A percentile compares a stretch with the other conserved stretches of the same genome.
Evolutionary conservation across 1,140 invertebrate species (phyloP).

Genomic region (Cryptotermes secundus): DNA sequence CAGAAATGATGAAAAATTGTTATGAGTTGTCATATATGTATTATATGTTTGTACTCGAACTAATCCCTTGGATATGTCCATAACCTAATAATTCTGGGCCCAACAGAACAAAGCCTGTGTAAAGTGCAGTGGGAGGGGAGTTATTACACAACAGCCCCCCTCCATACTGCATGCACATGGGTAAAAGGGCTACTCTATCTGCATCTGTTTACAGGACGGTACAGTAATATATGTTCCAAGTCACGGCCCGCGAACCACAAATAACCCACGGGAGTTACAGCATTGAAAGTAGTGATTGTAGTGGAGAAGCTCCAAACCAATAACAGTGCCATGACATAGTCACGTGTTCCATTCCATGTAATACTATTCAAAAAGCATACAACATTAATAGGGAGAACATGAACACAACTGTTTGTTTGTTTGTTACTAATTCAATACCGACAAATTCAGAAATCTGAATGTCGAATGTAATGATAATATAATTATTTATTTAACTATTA

Average conservation of each 20-base stretch:
- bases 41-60: background rate
- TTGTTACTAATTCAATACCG: no score
- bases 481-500: no score
- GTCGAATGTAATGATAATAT: no score
- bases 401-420: no score
- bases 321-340: background rate
- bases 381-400: no score
- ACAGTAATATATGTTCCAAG: background rate
- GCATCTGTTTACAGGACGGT: background rate
- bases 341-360: background rate
- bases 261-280: background rate
- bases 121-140: background rate
- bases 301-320: background rate
- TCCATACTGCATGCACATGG: background rate
- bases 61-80: background rate
- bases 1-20: conserved; percentile 14
- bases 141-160: background rate
- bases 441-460: no score
- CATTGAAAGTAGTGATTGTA: background rate
- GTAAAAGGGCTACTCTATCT: background rate
- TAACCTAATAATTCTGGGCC: background rate
- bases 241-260: background rate
- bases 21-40: background rate
- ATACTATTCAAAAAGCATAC: no score
- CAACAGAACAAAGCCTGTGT: background rate